Percentiles rank a stretch among this genome's conserved stretches.
These are phyloP conservation scores for Rhinoptilus africanus DNA, from an alignment of 2,113 vertebrate species.

Conservation along the genomic window DNA sequence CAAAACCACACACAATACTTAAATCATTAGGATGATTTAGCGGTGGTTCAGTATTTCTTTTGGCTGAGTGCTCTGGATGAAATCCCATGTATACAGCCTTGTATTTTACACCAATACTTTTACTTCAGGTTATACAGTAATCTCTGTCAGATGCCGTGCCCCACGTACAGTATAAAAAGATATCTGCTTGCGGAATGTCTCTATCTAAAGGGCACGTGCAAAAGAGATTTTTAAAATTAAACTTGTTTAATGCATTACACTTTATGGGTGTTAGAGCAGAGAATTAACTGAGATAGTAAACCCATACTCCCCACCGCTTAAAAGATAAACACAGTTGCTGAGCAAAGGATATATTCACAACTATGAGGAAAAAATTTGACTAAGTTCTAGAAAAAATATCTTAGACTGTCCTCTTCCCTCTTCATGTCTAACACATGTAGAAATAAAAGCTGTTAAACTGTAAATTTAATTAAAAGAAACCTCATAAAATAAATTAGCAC, in stretches of 20 bases:
- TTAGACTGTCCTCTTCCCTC: background rate
- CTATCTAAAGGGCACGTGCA: background rate
- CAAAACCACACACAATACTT: slow-evolving; percentile 37
- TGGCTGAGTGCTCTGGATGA: slow-evolving; percentile 40
- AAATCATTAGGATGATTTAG: slow-evolving; percentile 39
- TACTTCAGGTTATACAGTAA: slow-evolving; percentile 19
- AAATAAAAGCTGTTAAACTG: slow-evolving; percentile 23
- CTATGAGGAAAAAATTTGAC: background rate
- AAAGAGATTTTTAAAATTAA: slow-evolving; percentile 35
- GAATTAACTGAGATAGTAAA: background rate
- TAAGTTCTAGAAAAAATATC: background rate
- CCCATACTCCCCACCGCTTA: background rate
- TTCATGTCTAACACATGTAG: background rate
- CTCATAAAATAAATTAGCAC: background rate
- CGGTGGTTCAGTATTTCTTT: background rate
- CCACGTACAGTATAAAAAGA: background rate
- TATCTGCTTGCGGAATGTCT: background rate
- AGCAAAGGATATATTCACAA: background rate
- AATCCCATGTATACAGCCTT: slow-evolving; percentile 13
- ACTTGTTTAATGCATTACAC: slow-evolving; percentile 4
- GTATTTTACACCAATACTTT: slow-evolving; percentile 7
- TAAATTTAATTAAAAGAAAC: slow-evolving; percentile 37
- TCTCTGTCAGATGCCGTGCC: background rate
- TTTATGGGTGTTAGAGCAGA: background rate
- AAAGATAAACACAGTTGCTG: background rate